Evolutionary conservation across 2,888 invertebrate genomes (phyloP).

Genomic region (Tenthredo notha): DNA sequence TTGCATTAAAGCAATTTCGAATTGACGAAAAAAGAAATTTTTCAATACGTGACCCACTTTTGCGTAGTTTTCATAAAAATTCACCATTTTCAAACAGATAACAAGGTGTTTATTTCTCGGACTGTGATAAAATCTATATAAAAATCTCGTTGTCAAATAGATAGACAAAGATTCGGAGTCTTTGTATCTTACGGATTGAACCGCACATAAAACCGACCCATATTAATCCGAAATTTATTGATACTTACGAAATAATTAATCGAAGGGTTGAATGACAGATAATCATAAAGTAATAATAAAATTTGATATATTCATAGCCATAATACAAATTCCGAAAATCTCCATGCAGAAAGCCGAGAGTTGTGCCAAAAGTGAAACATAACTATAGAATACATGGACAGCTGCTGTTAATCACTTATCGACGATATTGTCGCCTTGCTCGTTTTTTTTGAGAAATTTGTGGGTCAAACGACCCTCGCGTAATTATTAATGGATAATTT

Average conservation of each 20-base stretch:
- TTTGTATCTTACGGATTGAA: background rate
- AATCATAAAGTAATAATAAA: background rate
- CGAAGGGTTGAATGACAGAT: background rate
- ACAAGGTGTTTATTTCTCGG: background rate
- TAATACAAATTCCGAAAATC: slow-evolving; percentile 7
- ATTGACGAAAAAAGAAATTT: slow-evolving; percentile 29
- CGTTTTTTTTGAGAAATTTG: background rate
- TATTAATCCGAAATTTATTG: background rate
- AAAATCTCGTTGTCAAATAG: background rate
- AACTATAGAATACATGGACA: background rate
- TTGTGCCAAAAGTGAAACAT: slow-evolving; percentile 37
- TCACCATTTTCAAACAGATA: background rate
- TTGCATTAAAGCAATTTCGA: slow-evolving; percentile 19
- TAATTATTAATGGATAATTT: background rate
- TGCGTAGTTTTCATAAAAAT: background rate
- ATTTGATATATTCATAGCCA: background rate
- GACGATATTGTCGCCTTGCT: slow-evolving; percentile 20
- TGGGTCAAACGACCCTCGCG: slow-evolving; percentile 2
- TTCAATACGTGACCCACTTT: slow-evolving; percentile 10
- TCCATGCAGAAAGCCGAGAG: background rate
- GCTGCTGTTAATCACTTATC: slow-evolving; percentile 48
- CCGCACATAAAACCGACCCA: background rate
- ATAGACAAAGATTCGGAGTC: background rate
- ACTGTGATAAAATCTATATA: background rate
- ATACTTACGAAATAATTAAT: background rate